These are phyloP conservation scores for Caenorhabditis auriculariae DNA, from an alignment of 2,888 invertebrate species.

Conservation along the genomic window DNA sequence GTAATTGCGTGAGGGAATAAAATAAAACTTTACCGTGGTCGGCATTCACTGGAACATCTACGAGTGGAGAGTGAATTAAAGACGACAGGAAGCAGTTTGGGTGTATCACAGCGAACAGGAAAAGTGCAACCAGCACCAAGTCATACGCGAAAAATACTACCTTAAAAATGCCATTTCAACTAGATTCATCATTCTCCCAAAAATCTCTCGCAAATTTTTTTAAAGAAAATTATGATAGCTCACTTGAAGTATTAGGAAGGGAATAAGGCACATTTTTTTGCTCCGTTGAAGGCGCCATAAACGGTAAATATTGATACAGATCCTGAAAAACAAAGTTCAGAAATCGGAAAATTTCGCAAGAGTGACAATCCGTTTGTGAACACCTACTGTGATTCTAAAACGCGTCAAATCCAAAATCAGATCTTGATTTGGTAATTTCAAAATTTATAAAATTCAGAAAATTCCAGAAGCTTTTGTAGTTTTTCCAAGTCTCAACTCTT, in stretches of 20 bases:
- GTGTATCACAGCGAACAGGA: constrained; percentile 16
- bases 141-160: constrained; percentile 34
- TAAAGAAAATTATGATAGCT: constrained; percentile 1
- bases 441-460: too few relatives aligned
- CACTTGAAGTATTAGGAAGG: constrained; percentile 54
- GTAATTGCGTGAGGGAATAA: too few relatives aligned
- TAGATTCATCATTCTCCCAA: neutral
- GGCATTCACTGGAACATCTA: constrained; percentile 13
- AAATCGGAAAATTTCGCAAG: too few relatives aligned
- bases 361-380: too few relatives aligned
- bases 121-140: constrained; percentile 23
- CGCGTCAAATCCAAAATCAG: too few relatives aligned
- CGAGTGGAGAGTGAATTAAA: constrained; percentile 12
- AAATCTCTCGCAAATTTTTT: neutral
- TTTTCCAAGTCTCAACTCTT: too few relatives aligned
- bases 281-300: constrained; percentile 52
- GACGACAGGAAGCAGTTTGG: constrained; percentile 17
- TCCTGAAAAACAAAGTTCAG: constrained; percentile 34
- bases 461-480: too few relatives aligned
- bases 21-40: constrained; percentile 16
- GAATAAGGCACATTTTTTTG: constrained; percentile 57
- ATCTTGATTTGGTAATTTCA: too few relatives aligned
- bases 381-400: too few relatives aligned
- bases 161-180: constrained; percentile 12
- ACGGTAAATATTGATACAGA: constrained; percentile 45